Evolutionary conservation across 2,797 vertebrate species (phyloP), one percentile per base, ranked within the genome.

Genomic region (Cynodonichthys magdalenae): DNA sequence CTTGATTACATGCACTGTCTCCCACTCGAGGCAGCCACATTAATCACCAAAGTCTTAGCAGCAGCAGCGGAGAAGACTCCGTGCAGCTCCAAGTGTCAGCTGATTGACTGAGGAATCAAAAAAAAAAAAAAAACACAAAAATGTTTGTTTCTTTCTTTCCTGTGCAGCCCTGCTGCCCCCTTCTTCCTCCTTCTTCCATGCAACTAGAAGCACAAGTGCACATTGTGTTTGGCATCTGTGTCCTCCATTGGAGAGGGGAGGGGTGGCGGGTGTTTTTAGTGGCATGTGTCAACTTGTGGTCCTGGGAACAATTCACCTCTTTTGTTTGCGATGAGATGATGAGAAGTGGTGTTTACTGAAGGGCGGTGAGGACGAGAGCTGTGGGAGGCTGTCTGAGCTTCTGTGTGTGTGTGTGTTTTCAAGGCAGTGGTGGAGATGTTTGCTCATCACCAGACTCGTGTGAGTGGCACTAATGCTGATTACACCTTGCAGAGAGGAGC

Each of bases 1-100:
- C 85, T 88, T 90, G 86, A 91, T 90, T 90, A 90, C 88, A 89
- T 88, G 87, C 87, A 78, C 86, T 87, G 87, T 89, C 86, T 92
- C 78, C 79, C 79, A 82, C 74, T 86, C 67, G 77, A 79, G 78
- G 77, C 86, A 80, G 69, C 72, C 72, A 74, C 90, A 90, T 91
- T 90, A 84, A 92, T 90, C 85, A 89, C 75, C 50, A 71, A 54
- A 66, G 72, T 74, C 71, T 66, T 56, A 3, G 66, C 58, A 28
- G 69, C 53, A 63, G 66, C 58, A 28, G 69, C 58, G 63, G 67
- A 75, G 69, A 65, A 71, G 69, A 71, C 51, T 36, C 68, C n/a
- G 12, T 17, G 15, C 57, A 63, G 77, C 82, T 77, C 39, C 17
- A 0, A 75, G 77, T 53, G 10, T 52, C 63, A 65, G 77, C 79